Percentiles rank a stretch among this genome's conserved stretches.
These are phyloP conservation scores for Onthophagus taurus DNA, from an alignment of 1,140 invertebrate species.

Conservation along the genomic window DNA sequence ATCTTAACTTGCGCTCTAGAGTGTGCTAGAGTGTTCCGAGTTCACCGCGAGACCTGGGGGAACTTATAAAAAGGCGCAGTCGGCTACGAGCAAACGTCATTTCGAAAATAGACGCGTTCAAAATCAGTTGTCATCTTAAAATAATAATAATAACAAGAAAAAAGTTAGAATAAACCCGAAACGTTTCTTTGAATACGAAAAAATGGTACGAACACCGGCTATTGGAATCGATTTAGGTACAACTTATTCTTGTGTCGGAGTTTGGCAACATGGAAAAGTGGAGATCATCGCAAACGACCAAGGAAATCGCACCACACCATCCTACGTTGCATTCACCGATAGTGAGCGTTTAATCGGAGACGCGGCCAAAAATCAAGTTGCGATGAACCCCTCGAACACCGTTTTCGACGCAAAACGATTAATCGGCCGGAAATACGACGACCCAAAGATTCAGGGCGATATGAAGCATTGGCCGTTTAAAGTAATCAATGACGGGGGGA, in stretches of 20 bases:
- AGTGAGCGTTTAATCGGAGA: constrained; percentile 93
- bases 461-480: constrained; percentile 69
- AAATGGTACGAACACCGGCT: constrained; percentile 41
- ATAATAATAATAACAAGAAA: too few species aligned
- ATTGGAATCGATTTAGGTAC: constrained; percentile 84
- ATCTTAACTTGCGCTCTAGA: too few species aligned
- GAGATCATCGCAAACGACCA: constrained; percentile 85
- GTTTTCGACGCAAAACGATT: constrained; percentile 54
- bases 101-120: too few species aligned
- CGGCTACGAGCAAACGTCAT: too few species aligned
- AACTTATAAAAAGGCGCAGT: too few species aligned
- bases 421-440: constrained; percentile 54
- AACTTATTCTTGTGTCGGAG: constrained; percentile 81
- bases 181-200: too few species aligned
- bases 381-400: constrained; percentile 81
- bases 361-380: constrained; percentile 90
- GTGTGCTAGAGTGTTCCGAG: too few species aligned
- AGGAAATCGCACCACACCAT: constrained; percentile 95
- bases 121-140: too few species aligned
- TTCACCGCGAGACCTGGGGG: too few species aligned
- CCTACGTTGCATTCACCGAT: constrained; percentile 94
- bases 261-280: constrained; percentile 86
- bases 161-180: too few species aligned
- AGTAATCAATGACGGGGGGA: constrained; percentile 53
- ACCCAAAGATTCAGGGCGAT: constrained; percentile 59